Conservation (phyloP, 1,140 invertebrate genomes). For the Eumaeus atala region DNA sequence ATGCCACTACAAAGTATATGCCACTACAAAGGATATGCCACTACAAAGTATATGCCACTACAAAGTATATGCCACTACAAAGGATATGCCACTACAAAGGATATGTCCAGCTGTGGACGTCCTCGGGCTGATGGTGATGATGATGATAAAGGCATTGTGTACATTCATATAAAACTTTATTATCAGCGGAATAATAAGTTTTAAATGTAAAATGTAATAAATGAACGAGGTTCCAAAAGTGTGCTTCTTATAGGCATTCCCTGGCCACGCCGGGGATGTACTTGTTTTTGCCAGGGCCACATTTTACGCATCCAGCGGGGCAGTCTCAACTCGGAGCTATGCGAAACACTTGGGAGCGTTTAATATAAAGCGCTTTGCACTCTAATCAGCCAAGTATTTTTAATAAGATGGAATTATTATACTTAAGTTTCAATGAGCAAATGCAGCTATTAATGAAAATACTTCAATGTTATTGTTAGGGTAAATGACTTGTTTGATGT, state of each 20-base stretch:
- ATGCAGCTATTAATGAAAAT: background rate
- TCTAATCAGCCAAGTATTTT: slow-evolving; percentile 3
- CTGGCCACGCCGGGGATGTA: background rate
- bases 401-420: slow-evolving; percentile 6
- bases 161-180: no score
- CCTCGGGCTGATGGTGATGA: no score
- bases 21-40: no score
- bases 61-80: no score
- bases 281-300: slow-evolving; percentile 11
- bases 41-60: no score
- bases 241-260: background rate
- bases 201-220: background rate
- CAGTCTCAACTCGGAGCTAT: slow-evolving; percentile 3
- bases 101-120: no score
- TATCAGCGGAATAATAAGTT: background rate
- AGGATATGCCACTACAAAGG: no score
- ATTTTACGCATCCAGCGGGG: slow-evolving; percentile 2
- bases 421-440: background rate
- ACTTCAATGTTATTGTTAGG: background rate
- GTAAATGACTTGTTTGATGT: background rate
- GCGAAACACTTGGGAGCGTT: slow-evolving; percentile 9
- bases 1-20: no score
- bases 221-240: background rate
- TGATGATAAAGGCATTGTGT: no score
- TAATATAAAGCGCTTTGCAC: slow-evolving; percentile 3